Base-by-base conservation (phyloP, 2,888 invertebrate species). In the Holacanthella duospinosa region DNA sequence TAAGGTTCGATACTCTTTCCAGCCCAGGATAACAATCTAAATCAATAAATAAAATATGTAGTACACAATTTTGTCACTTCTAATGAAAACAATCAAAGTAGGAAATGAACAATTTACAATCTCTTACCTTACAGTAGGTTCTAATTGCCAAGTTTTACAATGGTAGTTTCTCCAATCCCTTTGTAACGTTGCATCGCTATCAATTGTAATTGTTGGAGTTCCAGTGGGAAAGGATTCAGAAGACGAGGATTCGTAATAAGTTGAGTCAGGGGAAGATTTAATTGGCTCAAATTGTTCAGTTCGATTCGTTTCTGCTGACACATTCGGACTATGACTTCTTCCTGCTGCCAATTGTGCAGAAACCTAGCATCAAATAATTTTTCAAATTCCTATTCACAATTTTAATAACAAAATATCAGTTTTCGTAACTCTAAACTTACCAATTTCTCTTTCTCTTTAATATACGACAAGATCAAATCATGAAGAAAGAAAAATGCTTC, bases 401-500 rank as follows among this genome's bases (percentile, higher is more conserved):
- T 6, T 27, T 4, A 55, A 16, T 19, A 44, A 27, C 16, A 57
- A 62, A 29, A 29, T 9, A 1, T 19, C 21, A 43, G 9, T 36
- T 36, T 6, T 16, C 16, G 6, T 36, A 6, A 12, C 6, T 6
- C 36, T 36, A 36, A 4, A 77, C 79, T 78, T 75, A 89, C 88
- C 78, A 89, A 83, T 79, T 86, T 82, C 74, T 93, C 93, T 77
- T 91, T 93, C 78, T 94, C 94, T 77, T 89, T 91, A 62, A 96
- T 86, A 77, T 99, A 99, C 0, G 93, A 93, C 1, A 92, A 93
- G 71, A 97, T 91, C 64, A 99, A 83, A 78, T 97, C 96, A 77
- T 97, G 97, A 36, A 99, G 80, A 79, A 97, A 99, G 79, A 97
- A 89, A 80, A 99, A 95, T 1, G 94, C 93, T 79, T 97, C 96